Evolutionary conservation across 1,140 invertebrate species (phyloP).

Genomic region (Lepidostoma basale): DNA sequence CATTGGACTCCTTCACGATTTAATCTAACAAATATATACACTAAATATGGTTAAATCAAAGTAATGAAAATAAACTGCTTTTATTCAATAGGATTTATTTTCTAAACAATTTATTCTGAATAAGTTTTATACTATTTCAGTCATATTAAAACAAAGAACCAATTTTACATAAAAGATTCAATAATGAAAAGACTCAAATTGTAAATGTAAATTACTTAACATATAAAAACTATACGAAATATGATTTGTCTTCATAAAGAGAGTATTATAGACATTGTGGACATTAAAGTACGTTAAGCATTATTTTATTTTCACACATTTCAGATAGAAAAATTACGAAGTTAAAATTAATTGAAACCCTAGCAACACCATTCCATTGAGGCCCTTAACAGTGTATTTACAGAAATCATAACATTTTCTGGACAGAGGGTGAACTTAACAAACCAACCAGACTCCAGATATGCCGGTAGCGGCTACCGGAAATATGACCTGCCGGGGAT

Average conservation of each 20-base stretch:
- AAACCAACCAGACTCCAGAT: too few species aligned
- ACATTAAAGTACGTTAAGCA: background rate
- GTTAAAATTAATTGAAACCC: slow-evolving; percentile 19
- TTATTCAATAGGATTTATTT: slow-evolving; percentile 12
- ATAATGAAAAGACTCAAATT: slow-evolving; percentile 5
- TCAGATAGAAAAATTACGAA: slow-evolving; percentile 8
- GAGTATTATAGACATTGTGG: slow-evolving; percentile 10
- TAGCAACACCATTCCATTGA: slow-evolving; percentile 20
- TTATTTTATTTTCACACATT: slow-evolving; percentile 10
- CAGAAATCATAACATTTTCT: slow-evolving; percentile 29
- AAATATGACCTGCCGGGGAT: too few species aligned
- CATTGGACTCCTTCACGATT: slow-evolving; percentile 32
- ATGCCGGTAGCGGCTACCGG: too few species aligned
- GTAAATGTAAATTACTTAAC: slow-evolving; percentile 4
- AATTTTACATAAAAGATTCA: slow-evolving; percentile 12
- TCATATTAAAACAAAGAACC: slow-evolving; percentile 16
- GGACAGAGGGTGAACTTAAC: too few species aligned
- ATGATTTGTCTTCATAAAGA: slow-evolving; percentile 24
- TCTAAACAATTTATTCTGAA: slow-evolving; percentile 17
- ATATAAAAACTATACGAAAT: slow-evolving; percentile 21
- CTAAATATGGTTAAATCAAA: slow-evolving; percentile 14
- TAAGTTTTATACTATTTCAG: slow-evolving; percentile 19
- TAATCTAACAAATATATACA: slow-evolving; percentile 34
- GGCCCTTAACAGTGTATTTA: slow-evolving; percentile 45
- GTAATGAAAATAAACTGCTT: slow-evolving; percentile 9